Evolutionary conservation across 2,113 vertebrate species (phyloP).

Genomic region (Apodemus sylvaticus): DNA sequence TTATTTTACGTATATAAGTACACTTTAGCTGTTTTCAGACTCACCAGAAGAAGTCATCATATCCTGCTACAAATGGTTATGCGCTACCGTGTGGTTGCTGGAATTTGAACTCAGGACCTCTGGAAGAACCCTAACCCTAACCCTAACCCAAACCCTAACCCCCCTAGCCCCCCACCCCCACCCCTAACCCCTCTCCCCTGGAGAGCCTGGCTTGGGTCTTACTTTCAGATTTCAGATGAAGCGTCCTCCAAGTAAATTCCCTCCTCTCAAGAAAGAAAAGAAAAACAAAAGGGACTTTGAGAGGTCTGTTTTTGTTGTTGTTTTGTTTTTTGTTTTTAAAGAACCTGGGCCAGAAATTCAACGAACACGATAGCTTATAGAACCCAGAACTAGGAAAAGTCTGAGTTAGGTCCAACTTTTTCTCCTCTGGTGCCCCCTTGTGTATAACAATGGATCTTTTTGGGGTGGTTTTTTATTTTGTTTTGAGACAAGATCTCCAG

Average conservation of each 20-base stretch:
- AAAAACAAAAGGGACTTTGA: conserved; percentile 2
- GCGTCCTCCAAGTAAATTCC: conserved; percentile 36
- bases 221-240: conserved; percentile 64
- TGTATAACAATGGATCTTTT: not conserved
- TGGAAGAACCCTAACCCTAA: too few relatives aligned
- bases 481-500: not conserved
- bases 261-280: conserved; percentile 45
- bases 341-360: conserved; percentile 31
- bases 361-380: not conserved
- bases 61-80: too few relatives aligned
- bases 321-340: not conserved
- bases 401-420: not conserved
- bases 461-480: not conserved
- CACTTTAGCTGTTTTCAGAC: too few relatives aligned
- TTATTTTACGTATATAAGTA: too few relatives aligned
- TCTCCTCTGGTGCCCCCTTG: conserved; percentile 19
- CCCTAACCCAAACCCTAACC: too few relatives aligned
- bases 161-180: too few relatives aligned
- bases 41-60: too few relatives aligned
- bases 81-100: too few relatives aligned
- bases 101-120: too few relatives aligned
- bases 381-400: not conserved
- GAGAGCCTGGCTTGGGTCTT: conserved; percentile 39
- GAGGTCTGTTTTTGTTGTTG: not conserved
- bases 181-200: conserved; percentile 11